phyloP scores from a whole-genome alignment of 2,888 invertebrate species.

The Nephrotoma flavescens region DNA sequence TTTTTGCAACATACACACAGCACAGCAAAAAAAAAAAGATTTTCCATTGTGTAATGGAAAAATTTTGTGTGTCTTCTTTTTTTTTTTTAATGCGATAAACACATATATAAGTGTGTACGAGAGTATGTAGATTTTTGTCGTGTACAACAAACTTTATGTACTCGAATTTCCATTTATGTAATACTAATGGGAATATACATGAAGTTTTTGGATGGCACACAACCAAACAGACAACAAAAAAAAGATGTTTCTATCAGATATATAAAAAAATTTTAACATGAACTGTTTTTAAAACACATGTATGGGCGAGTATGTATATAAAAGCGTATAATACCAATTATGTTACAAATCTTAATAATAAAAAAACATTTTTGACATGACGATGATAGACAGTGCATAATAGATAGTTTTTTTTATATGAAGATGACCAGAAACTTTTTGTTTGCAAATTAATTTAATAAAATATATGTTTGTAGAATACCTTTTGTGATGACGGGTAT shows the following conservation, averaged over 20 bases:
- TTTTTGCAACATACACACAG: neutral
- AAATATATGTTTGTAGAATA: neutral
- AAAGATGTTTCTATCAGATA: neutral
- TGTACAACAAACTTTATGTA: neutral
- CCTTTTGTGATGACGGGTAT: neutral
- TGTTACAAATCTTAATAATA: neutral
- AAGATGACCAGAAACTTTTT: neutral
- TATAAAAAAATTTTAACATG: neutral
- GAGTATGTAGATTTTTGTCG: neutral
- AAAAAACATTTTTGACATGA: neutral
- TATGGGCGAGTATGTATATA: neutral
- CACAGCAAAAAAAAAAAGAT: neutral
- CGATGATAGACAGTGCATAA: neutral
- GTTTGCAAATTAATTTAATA: neutral
- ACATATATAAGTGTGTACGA: neutral
- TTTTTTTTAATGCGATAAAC: neutral
- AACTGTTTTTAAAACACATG: neutral
- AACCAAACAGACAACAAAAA: neutral
- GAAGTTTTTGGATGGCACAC: neutral
- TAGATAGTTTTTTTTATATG: neutral
- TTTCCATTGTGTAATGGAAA: neutral
- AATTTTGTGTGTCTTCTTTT: neutral
- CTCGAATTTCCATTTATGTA: neutral
- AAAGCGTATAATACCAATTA: neutral
- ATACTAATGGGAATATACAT: neutral